Evolutionary conservation across 2,888 invertebrate species (phyloP).

Genomic region (Drosophila quinaria): DNA sequence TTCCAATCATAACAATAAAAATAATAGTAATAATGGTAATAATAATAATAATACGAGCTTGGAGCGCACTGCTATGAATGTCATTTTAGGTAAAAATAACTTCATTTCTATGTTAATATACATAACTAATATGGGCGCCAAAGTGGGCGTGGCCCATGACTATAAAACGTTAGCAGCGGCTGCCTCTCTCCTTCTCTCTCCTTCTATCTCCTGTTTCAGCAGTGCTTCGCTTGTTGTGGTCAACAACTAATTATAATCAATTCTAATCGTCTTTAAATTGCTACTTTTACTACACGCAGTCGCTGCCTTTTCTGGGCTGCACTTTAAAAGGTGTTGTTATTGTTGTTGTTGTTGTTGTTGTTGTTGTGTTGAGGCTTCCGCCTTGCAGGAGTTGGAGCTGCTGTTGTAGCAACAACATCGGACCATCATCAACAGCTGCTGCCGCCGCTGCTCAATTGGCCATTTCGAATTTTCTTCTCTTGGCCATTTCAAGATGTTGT

Average conservation of each 20-base stretch:
- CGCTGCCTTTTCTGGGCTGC: conserved; percentile 71
- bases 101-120: conserved; percentile 69
- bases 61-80: conserved; percentile 63
- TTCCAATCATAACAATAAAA: conserved; percentile 16
- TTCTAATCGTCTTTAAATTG: conserved; percentile 84
- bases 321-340: conserved; percentile 71
- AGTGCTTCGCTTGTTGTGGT: conserved; percentile 44
- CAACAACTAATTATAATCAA: conserved; percentile 83
- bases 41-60: conserved; percentile 58
- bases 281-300: conserved; percentile 57
- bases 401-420: conserved; percentile 17
- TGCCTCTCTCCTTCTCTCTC: background rate
- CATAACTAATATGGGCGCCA: conserved; percentile 39
- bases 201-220: conserved; percentile 3
- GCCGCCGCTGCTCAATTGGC: conserved; percentile 21
- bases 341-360: conserved; percentile 17
- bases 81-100: conserved; percentile 80
- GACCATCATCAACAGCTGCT: conserved; percentile 12
- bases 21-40: conserved; percentile 31
- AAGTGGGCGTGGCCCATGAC: conserved; percentile 12
- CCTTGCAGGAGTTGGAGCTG: conserved; percentile 51
- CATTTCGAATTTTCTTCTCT: conserved; percentile 32
- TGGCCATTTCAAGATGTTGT: conserved; percentile 47
- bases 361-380: conserved; percentile 57
- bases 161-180: conserved; percentile 13